Percentiles rank a stretch among this genome's conserved stretches.
These are phyloP conservation scores for Botia kubotai DNA, from an alignment of 2,797 vertebrate genomes.

Conservation along the genomic window DNA sequence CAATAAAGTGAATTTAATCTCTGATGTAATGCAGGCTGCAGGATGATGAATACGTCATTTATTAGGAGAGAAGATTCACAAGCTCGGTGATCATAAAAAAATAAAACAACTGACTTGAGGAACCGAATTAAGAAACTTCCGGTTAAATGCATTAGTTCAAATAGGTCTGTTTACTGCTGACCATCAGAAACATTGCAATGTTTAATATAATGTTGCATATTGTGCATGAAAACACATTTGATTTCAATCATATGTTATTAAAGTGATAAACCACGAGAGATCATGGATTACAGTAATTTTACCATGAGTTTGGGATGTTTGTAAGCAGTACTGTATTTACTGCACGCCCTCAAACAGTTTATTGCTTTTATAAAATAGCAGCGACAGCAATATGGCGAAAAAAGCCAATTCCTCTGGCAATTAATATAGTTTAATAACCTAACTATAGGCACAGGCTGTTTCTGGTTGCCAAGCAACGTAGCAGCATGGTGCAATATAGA, in stretches of 20 bases:
- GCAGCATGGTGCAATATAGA: background rate
- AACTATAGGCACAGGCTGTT: background rate
- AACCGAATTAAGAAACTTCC: background rate
- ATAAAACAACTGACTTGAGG: constrained; percentile 1
- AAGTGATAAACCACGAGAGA: background rate
- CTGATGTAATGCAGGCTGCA: constrained; percentile 39
- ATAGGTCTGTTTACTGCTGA: background rate
- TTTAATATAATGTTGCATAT: background rate
- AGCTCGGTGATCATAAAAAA: constrained; percentile 33
- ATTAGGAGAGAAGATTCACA: constrained; percentile 45
- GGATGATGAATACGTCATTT: constrained; percentile 43
- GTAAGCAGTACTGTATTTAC: background rate
- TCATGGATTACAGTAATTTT: background rate
- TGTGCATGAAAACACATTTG: background rate
- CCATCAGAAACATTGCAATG: background rate
- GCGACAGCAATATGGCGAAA: background rate
- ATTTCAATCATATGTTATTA: background rate
- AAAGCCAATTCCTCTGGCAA: background rate
- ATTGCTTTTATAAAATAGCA: background rate
- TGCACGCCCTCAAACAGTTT: background rate
- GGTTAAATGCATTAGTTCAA: constrained; percentile 1
- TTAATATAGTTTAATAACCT: background rate
- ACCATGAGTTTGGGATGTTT: background rate
- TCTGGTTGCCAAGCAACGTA: background rate
- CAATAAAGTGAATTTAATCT: constrained; percentile 37